These are phyloP conservation scores for Polietes domitor DNA, from an alignment of 2,888 invertebrate species.

Conservation along the genomic window DNA sequence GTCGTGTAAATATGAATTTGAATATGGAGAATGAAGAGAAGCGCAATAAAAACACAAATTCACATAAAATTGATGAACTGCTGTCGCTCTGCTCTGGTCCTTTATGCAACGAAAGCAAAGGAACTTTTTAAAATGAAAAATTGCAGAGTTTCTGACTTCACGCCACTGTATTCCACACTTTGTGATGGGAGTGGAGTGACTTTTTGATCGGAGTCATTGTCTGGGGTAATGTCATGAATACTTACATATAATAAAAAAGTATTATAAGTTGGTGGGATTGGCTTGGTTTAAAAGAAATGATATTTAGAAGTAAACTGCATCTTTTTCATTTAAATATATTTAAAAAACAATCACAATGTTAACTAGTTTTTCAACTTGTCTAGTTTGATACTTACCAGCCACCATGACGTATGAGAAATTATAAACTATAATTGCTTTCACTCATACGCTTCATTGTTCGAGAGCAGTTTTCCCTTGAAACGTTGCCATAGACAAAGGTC, in stretches of 20 bases:
- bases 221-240: slow-evolving; percentile 47
- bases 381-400: no score
- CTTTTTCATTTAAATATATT: no score
- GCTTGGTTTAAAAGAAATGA: no score
- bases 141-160: slow-evolving; percentile 42
- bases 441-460: not conserved
- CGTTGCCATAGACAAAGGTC: not conserved
- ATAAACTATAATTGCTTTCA: not conserved
- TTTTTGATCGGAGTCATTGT: slow-evolving; percentile 31
- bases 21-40: slow-evolving; percentile 1
- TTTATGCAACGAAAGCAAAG: slow-evolving; percentile 4
- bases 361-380: no score
- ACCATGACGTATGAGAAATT: not conserved
- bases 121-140: slow-evolving; percentile 51
- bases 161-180: no score
- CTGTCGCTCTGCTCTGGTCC: slow-evolving; percentile 30
- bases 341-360: no score
- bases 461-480: not conserved
- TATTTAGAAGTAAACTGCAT: no score
- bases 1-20: slow-evolving; percentile 59
- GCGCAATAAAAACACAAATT: not conserved
- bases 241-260: no score
- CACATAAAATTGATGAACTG: slow-evolving; percentile 51
- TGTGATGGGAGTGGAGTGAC: slow-evolving; percentile 10
- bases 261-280: no score